Base-by-base conservation (phyloP, 37 sponge, comb jelly and placozoan species). In the Diacarnus erythraeanus region DNA sequence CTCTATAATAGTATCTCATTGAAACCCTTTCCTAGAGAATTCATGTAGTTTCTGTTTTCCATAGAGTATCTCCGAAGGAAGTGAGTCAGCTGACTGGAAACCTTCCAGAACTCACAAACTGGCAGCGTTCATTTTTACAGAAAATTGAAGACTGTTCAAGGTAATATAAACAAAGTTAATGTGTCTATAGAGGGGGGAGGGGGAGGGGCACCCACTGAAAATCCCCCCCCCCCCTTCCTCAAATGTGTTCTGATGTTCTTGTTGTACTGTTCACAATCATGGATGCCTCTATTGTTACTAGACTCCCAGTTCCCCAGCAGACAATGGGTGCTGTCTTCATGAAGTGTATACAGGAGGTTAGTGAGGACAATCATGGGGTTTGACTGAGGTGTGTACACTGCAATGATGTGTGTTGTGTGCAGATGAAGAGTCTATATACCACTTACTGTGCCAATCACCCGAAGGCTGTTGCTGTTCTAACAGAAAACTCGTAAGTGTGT, bases 401-500 rank as follows among this genome's bases (percentile, higher is more conserved):
- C n/a, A n/a, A n/a, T n/a, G n/a, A n/a, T n/a, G n/a, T n/a, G n/a
- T n/a, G n/a, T n/a, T n/a, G n/a, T n/a, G n/a, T 67, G 40, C 77
- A 96, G 92, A 68, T 96, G 56, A 87, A 89, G 68, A 31, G 12
- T 35, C 75, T 96, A 29, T 89, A 96, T 38, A 39, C 75, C 17
- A 34, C 78, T 5, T 96, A 89, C 31, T 89, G 90, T 64, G 72
- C 90, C 71, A 92, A 89, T 76, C 96, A 96, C 57, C 96, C 96
- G 0, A 83, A 72, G 57, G 96, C 96, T 33, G 90, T 96, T 18
- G 93, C 96, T 27, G 79, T 96, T 12, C 78, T 96, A 23, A 96
- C 96, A 38, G 96, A 96, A 42, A 96, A 96, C 75, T 91, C 92
- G 94, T 94, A 70, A 86, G 87, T 83, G 26, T n/a, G n/a, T n/a